Evolutionary conservation across 1,140 invertebrate species (phyloP).

Genomic region (Psilanteris sp.): DNA sequence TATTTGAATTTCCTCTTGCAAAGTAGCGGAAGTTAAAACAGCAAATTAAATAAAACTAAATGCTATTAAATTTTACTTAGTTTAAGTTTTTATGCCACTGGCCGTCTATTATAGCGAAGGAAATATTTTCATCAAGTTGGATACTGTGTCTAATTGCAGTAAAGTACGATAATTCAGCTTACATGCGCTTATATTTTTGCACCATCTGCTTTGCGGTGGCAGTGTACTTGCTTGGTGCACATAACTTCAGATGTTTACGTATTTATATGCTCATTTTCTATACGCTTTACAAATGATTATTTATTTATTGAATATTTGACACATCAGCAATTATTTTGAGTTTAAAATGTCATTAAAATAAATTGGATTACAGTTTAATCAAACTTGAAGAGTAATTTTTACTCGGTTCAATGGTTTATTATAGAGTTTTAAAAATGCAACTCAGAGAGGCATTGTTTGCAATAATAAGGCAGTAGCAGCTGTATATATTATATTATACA

Average conservation of each 20-base stretch:
- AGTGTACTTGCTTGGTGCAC: neutral
- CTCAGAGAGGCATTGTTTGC: no score
- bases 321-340: neutral
- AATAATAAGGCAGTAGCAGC: no score
- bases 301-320: neutral
- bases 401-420: no score
- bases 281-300: constrained; percentile 5
- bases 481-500: no score
- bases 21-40: no score
- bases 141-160: constrained; percentile 14
- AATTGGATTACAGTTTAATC: no score
- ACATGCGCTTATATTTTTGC: constrained; percentile 4
- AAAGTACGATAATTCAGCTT: constrained; percentile 27
- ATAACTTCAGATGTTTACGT: neutral
- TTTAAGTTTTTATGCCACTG: constrained; percentile 1
- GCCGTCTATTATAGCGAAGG: constrained; percentile 1
- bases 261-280: constrained; percentile 22
- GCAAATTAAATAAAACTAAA: constrained; percentile 18
- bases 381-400: no score
- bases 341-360: neutral
- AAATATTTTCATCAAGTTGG: constrained; percentile 28
- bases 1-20: no score
- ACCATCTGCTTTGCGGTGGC: neutral
- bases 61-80: constrained; percentile 10
- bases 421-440: no score